Percentiles rank a stretch among this genome's conserved stretches.
phyloP scores from a whole-genome alignment of 2,888 invertebrate genomes.

The Tipula unca region DNA sequence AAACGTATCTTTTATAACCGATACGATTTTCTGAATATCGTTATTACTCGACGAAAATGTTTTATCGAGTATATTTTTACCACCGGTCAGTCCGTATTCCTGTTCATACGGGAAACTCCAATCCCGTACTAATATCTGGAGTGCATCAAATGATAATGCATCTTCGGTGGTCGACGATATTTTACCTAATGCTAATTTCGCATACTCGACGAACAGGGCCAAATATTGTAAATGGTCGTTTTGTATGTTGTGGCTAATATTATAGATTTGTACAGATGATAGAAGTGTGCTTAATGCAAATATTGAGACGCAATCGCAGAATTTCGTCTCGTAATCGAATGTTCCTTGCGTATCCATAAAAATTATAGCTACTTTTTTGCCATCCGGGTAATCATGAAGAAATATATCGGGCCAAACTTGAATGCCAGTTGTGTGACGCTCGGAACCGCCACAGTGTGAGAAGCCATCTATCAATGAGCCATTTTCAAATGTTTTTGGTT shows the following conservation, averaged over 20 bases:
- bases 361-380: conserved; percentile 20
- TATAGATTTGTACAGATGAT: conserved; percentile 22
- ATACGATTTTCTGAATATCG: background rate
- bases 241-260: conserved; percentile 21
- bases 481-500: background rate
- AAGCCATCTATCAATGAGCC: conserved; percentile 19
- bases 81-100: background rate
- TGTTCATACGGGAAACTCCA: conserved; percentile 14
- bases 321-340: conserved; percentile 19
- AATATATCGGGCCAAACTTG: conserved; percentile 21
- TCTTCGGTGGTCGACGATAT: background rate
- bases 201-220: conserved; percentile 20
- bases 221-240: conserved; percentile 23
- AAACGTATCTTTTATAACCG: background rate
- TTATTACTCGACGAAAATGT: background rate
- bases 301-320: conserved; percentile 20
- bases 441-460: conserved; percentile 18
- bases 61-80: background rate
- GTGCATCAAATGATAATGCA: conserved; percentile 15
- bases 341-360: conserved; percentile 23
- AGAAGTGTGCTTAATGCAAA: conserved; percentile 23
- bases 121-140: conserved; percentile 21
- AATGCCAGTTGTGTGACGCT: conserved; percentile 21
- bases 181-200: conserved; percentile 14
- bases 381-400: conserved; percentile 15